Conservation (phyloP, 2,888 invertebrate species). For the Aproaerema taeniolella region DNA sequence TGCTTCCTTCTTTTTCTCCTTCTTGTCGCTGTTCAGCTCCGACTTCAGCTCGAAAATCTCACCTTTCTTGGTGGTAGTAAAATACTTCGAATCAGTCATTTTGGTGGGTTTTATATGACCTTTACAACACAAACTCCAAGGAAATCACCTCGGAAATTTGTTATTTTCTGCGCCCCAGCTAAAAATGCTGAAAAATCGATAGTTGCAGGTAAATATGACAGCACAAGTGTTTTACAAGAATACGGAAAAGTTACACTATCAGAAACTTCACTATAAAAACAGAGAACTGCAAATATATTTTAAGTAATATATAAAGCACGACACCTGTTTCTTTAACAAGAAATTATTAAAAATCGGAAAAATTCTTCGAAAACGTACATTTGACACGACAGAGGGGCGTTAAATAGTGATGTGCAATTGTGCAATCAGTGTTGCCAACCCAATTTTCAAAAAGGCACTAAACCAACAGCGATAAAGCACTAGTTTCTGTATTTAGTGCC, state of each 20-base stretch:
- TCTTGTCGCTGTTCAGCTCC: constrained; percentile 99
- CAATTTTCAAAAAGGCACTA: too few relatives aligned
- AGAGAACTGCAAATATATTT: background rate
- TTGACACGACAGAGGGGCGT: constrained; percentile 43
- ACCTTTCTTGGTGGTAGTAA: constrained; percentile 99
- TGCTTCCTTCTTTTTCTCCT: constrained; percentile 99
- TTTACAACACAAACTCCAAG: too few relatives aligned
- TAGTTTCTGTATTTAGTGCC: too few relatives aligned
- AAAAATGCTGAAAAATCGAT: constrained; percentile 51
- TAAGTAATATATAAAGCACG: background rate
- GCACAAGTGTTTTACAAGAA: background rate
- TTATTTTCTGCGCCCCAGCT: constrained; percentile 12
- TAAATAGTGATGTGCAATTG: constrained; percentile 16
- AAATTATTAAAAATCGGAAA: constrained; percentile 19
- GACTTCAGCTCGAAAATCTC: constrained; percentile 99
- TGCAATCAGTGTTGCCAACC: too few relatives aligned
- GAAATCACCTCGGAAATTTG: background rate
- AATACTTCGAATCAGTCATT: constrained; percentile 99
- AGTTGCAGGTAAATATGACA: constrained; percentile 27
- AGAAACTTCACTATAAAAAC: background rate
- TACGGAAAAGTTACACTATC: background rate
- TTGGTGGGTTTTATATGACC: constrained; percentile 22
- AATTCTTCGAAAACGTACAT: constrained; percentile 23
- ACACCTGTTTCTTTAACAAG: too few relatives aligned
- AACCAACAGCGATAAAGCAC: too few relatives aligned